Evolutionary conservation across 2,888 invertebrate species (phyloP).

Genomic region (Geotrupes spiniger): DNA sequence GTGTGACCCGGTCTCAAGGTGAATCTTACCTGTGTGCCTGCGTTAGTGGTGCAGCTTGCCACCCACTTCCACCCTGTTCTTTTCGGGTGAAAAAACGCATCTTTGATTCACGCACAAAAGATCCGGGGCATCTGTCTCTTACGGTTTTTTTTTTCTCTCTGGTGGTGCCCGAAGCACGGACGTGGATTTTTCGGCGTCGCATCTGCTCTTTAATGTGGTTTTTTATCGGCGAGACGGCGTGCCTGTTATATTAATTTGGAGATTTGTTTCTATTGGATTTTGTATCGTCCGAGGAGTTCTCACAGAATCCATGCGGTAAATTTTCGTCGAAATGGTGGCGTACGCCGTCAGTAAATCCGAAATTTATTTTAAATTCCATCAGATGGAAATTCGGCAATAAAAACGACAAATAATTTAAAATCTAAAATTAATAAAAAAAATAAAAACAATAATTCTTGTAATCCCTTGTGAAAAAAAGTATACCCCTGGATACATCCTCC

Average conservation of each 20-base stretch:
- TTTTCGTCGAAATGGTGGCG: too few relatives aligned
- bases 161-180: conserved; percentile 13
- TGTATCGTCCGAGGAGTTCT: too few relatives aligned
- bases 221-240: not conserved
- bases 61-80: conserved; percentile 35
- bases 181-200: conserved; percentile 7
- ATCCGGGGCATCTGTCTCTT: conserved; percentile 26
- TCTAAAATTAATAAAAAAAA: too few relatives aligned
- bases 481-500: too few relatives aligned
- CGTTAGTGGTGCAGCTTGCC: conserved; percentile 38
- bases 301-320: too few relatives aligned
- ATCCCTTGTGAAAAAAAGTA: too few relatives aligned
- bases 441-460: too few relatives aligned
- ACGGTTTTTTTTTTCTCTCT: conserved; percentile 24
- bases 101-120: conserved; percentile 23
- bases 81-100: conserved; percentile 19
- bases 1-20: conserved; percentile 30
- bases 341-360: too few relatives aligned
- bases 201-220: conserved; percentile 16
- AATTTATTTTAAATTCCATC: too few relatives aligned
- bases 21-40: conserved; percentile 34
- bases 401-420: too few relatives aligned
- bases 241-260: not conserved
- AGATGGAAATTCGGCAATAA: too few relatives aligned
- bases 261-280: too few relatives aligned